These are phyloP conservation scores for Pemphigus obesinymphae DNA, from an alignment of 1,140 invertebrate genomes.

Conservation along the genomic window DNA sequence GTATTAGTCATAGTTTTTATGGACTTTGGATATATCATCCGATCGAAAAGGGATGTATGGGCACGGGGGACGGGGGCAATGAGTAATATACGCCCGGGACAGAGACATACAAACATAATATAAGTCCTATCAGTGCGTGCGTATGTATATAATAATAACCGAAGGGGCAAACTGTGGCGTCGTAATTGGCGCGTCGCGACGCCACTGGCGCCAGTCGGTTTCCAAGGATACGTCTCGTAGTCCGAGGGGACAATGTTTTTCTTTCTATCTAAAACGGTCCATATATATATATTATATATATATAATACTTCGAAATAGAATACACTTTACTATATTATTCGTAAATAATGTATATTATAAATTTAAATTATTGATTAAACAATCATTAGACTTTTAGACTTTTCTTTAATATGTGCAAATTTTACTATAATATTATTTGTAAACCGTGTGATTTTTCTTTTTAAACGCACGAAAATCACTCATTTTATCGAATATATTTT, in stretches of 20 bases:
- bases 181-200: constrained; percentile 40
- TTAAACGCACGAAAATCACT: no score
- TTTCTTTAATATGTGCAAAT: no score
- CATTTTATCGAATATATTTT: no score
- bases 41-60: neutral
- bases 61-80: neutral
- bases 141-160: neutral
- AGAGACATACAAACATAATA: neutral
- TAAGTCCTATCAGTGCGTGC: neutral
- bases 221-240: constrained; percentile 32
- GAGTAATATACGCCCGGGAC: constrained; percentile 20
- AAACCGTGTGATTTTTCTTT: no score
- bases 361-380: neutral
- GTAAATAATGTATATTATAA: neutral
- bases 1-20: constrained; percentile 8
- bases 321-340: no score
- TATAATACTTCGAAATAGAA: no score
- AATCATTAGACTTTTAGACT: no score
- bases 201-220: constrained; percentile 38
- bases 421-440: no score
- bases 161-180: constrained; percentile 35
- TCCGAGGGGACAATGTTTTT: constrained; percentile 1
- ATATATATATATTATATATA: neutral
- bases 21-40: neutral
- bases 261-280: neutral